phyloP scores from a whole-genome alignment of 1,140 invertebrate species.

The Campoletis sonorensis region DNA sequence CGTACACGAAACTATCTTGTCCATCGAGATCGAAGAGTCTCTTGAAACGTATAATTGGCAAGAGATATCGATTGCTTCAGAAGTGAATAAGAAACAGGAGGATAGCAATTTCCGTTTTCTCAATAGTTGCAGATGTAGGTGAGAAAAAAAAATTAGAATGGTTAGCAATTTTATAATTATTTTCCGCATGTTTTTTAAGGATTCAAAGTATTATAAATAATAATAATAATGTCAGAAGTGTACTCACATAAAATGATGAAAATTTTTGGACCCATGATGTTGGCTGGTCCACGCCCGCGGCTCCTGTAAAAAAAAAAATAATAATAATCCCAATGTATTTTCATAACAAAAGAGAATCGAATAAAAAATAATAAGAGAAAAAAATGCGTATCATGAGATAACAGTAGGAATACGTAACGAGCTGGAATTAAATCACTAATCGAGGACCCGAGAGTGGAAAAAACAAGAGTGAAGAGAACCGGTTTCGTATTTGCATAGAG shows the following conservation, averaged over 20 bases:
- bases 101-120: no score
- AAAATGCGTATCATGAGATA: background rate
- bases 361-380: background rate
- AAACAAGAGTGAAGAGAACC: constrained; percentile 4
- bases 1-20: no score
- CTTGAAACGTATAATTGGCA: no score
- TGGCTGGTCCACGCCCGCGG: constrained; percentile 57
- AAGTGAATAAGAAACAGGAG: no score
- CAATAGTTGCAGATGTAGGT: no score
- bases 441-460: background rate
- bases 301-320: constrained; percentile 60
- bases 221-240: background rate
- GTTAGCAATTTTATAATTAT: background rate
- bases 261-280: constrained; percentile 63
- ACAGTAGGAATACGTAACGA: background rate
- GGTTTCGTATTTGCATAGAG: constrained; percentile 20
- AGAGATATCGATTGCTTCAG: no score
- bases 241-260: constrained; percentile 69
- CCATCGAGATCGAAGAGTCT: no score
- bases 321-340: constrained; percentile 43
- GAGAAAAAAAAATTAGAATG: no score
- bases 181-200: background rate
- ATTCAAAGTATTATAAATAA: background rate
- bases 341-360: background rate
- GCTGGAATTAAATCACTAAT: constrained; percentile 13